phyloP scores from a whole-genome alignment of 2,797 vertebrate genomes.

The Schizothorax lantsangensis region DNA sequence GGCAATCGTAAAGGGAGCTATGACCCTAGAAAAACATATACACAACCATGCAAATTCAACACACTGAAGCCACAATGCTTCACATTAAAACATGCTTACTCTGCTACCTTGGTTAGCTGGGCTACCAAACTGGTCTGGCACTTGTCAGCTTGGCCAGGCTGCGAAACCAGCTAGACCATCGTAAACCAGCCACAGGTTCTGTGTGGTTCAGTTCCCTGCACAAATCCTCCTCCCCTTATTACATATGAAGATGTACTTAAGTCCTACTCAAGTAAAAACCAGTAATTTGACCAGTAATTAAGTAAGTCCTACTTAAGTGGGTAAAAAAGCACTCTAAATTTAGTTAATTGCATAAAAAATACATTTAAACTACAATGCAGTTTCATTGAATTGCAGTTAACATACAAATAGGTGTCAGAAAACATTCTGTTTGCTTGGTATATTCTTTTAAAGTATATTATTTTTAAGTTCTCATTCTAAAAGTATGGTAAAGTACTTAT shows the following conservation, averaged over 20 bases:
- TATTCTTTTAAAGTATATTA: neutral
- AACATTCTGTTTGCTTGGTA: neutral
- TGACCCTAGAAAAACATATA: conserved; percentile 1
- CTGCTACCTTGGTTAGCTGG: neutral
- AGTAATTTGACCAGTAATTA: neutral
- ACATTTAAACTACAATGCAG: neutral
- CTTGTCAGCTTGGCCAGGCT: neutral
- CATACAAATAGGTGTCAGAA: neutral
- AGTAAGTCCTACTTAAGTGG: neutral
- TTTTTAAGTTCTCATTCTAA: neutral
- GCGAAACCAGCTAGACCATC: neutral
- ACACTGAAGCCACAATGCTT: neutral
- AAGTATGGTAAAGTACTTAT: neutral
- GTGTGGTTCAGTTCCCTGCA: neutral
- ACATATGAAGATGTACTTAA: neutral
- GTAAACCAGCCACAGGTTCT: neutral
- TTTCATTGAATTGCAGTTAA: neutral
- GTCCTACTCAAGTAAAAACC: neutral
- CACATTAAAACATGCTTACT: neutral
- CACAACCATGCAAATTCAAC: neutral
- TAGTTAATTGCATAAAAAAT: neutral
- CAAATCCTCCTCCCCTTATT: neutral
- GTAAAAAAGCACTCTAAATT: neutral
- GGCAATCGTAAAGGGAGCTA: neutral
- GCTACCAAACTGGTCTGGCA: neutral